Evolutionary conservation across 2,888 invertebrate species (phyloP).

Genomic region (Noctuana brunneofusca): DNA sequence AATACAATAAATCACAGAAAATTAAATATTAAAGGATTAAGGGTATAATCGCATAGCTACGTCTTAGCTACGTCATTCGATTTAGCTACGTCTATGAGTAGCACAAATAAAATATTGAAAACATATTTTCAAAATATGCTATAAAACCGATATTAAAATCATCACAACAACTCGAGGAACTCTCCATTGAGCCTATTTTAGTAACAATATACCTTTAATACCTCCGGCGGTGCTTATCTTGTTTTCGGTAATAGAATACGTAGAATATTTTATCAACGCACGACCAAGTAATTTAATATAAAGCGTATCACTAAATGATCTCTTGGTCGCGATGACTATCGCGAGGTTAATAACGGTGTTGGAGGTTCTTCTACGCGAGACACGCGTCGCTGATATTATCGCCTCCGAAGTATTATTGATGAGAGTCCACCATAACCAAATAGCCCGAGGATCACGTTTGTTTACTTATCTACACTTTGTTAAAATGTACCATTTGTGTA

Average conservation of each 20-base stretch:
- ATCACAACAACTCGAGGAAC: neutral
- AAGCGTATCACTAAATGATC: conserved; percentile 83
- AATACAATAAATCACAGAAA: too few species aligned
- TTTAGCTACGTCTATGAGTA: too few species aligned
- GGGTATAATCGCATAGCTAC: too few species aligned
- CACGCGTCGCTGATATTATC: conserved; percentile 79
- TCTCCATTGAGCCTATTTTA: neutral
- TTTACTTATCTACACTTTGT: conserved; percentile 74
- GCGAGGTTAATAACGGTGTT: conserved; percentile 79
- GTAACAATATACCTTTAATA: conserved; percentile 48
- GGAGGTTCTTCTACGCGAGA: conserved; percentile 72
- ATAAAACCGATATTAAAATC: neutral
- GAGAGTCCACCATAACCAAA: conserved; percentile 76
- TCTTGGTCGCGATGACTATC: conserved; percentile 76
- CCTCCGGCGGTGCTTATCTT: conserved; percentile 73
- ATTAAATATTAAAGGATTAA: too few species aligned
- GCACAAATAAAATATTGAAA: too few species aligned
- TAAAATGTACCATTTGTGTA: conserved; percentile 63
- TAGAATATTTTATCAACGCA: conserved; percentile 80
- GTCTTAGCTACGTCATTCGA: too few species aligned
- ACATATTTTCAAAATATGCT: too few species aligned
- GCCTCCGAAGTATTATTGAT: conserved; percentile 78
- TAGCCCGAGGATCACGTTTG: conserved; percentile 78
- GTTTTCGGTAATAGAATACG: conserved; percentile 81
- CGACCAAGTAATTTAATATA: conserved; percentile 83